phyloP scores from a whole-genome alignment of 2,797 vertebrate genomes.

The Micropoecilia bifurca region DNA sequence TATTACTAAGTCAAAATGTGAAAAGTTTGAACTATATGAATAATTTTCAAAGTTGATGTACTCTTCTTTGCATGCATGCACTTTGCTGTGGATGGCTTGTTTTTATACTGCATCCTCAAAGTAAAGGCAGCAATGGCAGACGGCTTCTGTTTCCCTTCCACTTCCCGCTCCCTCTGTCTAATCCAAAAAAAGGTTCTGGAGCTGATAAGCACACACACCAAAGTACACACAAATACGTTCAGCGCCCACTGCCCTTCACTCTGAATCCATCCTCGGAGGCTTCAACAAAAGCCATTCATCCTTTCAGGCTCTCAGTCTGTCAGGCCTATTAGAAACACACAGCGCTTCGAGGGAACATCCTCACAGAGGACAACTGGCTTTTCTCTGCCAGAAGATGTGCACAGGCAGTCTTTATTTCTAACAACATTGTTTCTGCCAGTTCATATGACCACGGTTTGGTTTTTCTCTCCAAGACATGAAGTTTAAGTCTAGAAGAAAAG shows the following conservation, averaged over 20 bases:
- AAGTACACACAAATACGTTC: slow-evolving; percentile 42
- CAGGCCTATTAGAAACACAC: slow-evolving; percentile 64
- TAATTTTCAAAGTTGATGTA: slow-evolving; percentile 19
- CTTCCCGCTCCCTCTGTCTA: slow-evolving; percentile 60
- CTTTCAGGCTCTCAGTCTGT: slow-evolving; percentile 68
- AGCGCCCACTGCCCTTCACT: slow-evolving; percentile 57
- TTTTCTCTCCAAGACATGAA: slow-evolving; percentile 2
- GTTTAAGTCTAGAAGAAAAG: slow-evolving; percentile 20
- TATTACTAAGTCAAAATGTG: neutral
- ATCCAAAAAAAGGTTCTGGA: slow-evolving; percentile 49
- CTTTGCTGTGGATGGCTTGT: slow-evolving; percentile 33
- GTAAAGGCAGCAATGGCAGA: slow-evolving; percentile 44
- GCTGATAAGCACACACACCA: slow-evolving; percentile 41
- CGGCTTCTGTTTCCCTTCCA: slow-evolving; percentile 64
- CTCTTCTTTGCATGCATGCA: slow-evolving; percentile 13
- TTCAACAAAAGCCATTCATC: slow-evolving; percentile 78
- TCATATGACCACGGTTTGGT: slow-evolving; percentile 10
- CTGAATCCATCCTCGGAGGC: slow-evolving; percentile 69
- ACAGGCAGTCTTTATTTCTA: slow-evolving; percentile 27
- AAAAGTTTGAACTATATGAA: neutral
- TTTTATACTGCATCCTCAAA: slow-evolving; percentile 51
- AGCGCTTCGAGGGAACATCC: slow-evolving; percentile 59
- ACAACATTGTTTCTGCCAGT: slow-evolving; percentile 31
- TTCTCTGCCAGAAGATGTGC: slow-evolving; percentile 46
- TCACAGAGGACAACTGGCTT: slow-evolving; percentile 48